These are phyloP conservation scores for Chloroclysta siterata DNA, from an alignment of 2,888 invertebrate species.

Conservation along the genomic window DNA sequence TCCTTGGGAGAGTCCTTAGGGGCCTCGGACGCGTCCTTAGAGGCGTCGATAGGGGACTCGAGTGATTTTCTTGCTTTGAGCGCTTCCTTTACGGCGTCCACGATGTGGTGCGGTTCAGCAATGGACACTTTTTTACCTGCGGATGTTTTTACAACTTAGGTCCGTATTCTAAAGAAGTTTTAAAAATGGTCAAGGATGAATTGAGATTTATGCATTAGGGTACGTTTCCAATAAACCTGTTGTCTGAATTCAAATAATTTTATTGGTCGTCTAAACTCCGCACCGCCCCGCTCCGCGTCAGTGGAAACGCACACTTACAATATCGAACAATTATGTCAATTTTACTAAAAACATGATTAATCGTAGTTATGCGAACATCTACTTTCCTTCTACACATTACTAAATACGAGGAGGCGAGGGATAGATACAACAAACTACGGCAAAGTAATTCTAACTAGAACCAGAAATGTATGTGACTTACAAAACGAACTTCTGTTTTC, in stretches of 20 bases:
- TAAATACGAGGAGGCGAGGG: not conserved
- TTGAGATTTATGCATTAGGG: not conserved
- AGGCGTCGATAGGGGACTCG: slow-evolving; percentile 52
- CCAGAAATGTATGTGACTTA: slow-evolving; percentile 18
- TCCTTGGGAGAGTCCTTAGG: slow-evolving; percentile 4
- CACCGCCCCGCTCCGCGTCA: too few species aligned
- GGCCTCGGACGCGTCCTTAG: slow-evolving; percentile 20
- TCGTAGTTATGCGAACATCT: too few species aligned
- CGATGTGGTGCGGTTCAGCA: slow-evolving; percentile 83
- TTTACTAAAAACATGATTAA: too few species aligned
- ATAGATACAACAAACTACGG: not conserved
- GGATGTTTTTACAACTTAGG: slow-evolving; percentile 43
- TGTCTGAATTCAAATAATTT: too few species aligned
- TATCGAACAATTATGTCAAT: too few species aligned
- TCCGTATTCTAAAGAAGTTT: not conserved
- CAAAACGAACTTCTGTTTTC: slow-evolving; percentile 26
- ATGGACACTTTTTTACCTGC: slow-evolving; percentile 87
- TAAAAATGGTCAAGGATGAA: not conserved
- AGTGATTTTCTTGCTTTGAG: slow-evolving; percentile 80
- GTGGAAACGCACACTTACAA: too few species aligned
- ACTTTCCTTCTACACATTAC: too few species aligned
- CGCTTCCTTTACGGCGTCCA: slow-evolving; percentile 86
- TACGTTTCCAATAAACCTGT: too few species aligned
- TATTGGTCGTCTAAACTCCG: too few species aligned
- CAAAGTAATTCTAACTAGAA: slow-evolving; percentile 8